phyloP scores from a whole-genome alignment of 2,113 vertebrate genomes.

The Parus major region DNA sequence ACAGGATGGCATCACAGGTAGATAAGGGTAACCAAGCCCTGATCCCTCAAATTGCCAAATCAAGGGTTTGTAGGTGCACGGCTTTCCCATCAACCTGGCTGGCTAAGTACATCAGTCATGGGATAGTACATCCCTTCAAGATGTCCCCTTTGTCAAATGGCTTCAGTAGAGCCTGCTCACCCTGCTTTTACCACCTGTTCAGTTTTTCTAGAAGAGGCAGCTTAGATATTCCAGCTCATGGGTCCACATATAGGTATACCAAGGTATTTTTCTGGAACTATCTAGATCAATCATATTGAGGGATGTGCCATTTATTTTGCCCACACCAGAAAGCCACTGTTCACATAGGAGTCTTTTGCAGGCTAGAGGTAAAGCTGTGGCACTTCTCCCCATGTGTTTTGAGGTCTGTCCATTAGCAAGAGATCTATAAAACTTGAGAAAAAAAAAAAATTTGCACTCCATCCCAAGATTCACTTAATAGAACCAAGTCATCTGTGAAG shows the following conservation, averaged over 20 bases:
- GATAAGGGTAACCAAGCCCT: not conserved
- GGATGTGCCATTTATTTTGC: not conserved
- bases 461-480: not conserved
- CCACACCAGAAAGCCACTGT: not conserved
- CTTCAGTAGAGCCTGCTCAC: not conserved
- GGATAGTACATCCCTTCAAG: not conserved
- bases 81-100: not conserved
- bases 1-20: not conserved
- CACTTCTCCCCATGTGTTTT: not conserved
- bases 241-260: not conserved
- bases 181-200: not conserved
- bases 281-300: not conserved
- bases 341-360: rapidly evolving
- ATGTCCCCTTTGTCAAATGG: not conserved
- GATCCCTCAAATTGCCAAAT: not conserved
- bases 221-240: not conserved
- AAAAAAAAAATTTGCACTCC: not conserved
- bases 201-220: not conserved
- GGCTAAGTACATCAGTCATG: not conserved
- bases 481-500: not conserved
- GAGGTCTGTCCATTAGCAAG: not conserved
- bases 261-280: not conserved
- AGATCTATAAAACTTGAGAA: not conserved
- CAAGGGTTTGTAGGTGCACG: not conserved
- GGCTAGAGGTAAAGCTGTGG: not conserved